Evolutionary conservation across 2,888 invertebrate species (phyloP).

Genomic region (Sphecodes monilicornis): DNA sequence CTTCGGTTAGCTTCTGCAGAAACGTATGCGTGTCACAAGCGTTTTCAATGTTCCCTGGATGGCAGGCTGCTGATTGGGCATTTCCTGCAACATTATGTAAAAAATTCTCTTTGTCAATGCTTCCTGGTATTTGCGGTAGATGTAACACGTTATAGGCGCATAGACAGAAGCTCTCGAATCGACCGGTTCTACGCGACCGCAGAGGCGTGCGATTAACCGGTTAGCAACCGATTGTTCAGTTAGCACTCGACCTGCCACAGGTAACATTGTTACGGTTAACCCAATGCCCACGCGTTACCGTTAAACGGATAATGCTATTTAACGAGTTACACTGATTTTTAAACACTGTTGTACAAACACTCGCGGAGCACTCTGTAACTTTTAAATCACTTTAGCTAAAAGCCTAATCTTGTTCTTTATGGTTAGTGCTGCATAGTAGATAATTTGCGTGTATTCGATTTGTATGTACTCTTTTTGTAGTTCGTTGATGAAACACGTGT

Average conservation of each 20-base stretch:
- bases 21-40: background rate
- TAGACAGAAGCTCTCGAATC: background rate
- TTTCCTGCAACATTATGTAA: background rate
- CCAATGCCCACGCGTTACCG: slow-evolving; percentile 10
- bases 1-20: background rate
- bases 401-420: too few species aligned
- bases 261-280: slow-evolving; percentile 9
- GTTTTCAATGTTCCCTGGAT: background rate
- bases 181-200: background rate
- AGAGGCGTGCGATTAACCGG: background rate
- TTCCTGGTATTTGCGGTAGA: background rate
- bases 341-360: background rate
- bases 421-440: too few species aligned
- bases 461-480: too few species aligned
- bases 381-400: too few species aligned
- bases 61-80: background rate
- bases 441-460: too few species aligned
- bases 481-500: too few species aligned
- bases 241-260: background rate
- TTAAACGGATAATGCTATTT: background rate
- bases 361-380: background rate
- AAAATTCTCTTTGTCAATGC: background rate
- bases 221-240: slow-evolving; percentile 17
- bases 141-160: background rate
- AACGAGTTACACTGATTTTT: background rate